These are phyloP conservation scores for Clepsis dumicolana DNA, from an alignment of 2,888 invertebrate species.

Conservation along the genomic window DNA sequence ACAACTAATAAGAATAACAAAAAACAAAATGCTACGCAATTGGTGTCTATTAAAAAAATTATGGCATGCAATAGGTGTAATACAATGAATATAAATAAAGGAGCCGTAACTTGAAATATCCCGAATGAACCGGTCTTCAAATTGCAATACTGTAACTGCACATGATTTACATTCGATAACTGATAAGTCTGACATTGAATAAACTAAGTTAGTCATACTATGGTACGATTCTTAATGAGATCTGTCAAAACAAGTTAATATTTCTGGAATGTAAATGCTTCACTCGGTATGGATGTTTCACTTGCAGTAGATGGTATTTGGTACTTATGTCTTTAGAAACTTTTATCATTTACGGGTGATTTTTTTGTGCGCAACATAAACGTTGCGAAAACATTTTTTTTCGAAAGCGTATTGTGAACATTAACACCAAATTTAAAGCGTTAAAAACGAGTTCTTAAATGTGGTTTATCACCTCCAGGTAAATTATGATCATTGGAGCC, in stretches of 20 bases:
- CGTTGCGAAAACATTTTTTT: no score
- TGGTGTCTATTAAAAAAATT: no score
- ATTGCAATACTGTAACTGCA: slow-evolving; percentile 24
- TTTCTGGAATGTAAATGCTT: not conserved
- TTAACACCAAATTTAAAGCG: slow-evolving; percentile 1
- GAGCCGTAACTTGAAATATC: not conserved
- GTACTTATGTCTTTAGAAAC: not conserved
- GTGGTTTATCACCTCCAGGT: slow-evolving; percentile 17
- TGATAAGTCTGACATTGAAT: slow-evolving; percentile 44
- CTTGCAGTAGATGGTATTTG: not conserved
- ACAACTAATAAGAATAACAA: not conserved
- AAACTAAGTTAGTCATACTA: slow-evolving; percentile 46
- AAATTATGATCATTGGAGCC: slow-evolving; percentile 18
- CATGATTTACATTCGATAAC: slow-evolving; percentile 12
- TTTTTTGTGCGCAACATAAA: not conserved
- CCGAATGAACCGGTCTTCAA: slow-evolving; percentile 1
- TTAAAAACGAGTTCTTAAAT: slow-evolving; percentile 2
- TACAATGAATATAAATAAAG: no score
- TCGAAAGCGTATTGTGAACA: not conserved
- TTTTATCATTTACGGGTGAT: not conserved
- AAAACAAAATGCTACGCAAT: no score
- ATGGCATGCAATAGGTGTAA: no score
- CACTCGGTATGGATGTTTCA: not conserved
- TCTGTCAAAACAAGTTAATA: slow-evolving; percentile 52
- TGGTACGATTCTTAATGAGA: slow-evolving; percentile 49